Evolutionary conservation across 2,113 vertebrate species (phyloP).

Genomic region (Lamprologus lemairii): DNA sequence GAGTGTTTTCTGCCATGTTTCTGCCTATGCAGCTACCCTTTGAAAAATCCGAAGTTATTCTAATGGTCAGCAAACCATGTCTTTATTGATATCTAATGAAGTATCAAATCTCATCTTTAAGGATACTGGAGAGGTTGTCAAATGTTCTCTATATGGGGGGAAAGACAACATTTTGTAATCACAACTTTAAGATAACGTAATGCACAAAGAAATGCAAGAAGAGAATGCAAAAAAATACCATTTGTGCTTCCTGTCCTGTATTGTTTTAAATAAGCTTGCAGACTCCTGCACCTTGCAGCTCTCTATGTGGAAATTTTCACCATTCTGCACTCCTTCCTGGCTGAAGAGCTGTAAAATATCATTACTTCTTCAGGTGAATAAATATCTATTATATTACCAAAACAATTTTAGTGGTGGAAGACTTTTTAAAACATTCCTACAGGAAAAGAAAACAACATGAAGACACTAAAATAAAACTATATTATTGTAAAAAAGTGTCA

Average conservation of each 20-base stretch:
- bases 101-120: background rate
- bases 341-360: background rate
- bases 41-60: background rate
- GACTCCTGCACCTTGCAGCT: background rate
- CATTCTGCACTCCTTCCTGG: background rate
- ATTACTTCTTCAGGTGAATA: background rate
- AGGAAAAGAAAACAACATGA: background rate
- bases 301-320: background rate
- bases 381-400: background rate
- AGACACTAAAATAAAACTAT: background rate
- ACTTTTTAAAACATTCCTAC: background rate
- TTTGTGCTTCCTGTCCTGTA: background rate
- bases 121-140: background rate
- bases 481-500: background rate
- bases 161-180: background rate
- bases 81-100: background rate
- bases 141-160: background rate
- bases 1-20: background rate
- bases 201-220: background rate
- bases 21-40: background rate
- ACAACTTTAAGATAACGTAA: background rate
- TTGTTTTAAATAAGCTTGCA: background rate
- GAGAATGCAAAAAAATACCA: background rate
- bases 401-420: background rate
- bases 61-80: background rate